phyloP scores from a whole-genome alignment of 2,113 vertebrate genomes.

The Notiomystis cincta region DNA sequence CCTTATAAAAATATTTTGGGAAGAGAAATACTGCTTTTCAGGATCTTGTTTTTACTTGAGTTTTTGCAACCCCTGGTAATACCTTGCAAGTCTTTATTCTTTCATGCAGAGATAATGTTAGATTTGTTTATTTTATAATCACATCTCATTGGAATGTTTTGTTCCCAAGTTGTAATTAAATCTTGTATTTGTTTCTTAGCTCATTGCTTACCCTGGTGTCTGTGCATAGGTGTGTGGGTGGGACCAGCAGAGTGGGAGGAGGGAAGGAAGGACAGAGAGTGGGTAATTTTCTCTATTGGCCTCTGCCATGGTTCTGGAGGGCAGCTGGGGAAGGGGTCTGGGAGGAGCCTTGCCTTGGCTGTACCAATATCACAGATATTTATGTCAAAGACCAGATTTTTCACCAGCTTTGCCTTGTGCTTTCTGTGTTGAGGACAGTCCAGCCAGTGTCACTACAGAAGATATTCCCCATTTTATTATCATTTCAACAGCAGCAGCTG shows the following conservation, averaged over 20 bases:
- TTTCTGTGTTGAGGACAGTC: background rate
- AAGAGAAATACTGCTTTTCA: background rate
- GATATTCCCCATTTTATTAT: background rate
- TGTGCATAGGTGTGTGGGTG: background rate
- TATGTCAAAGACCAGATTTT: background rate
- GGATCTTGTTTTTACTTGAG: background rate
- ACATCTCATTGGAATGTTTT: background rate
- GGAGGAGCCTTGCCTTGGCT: background rate
- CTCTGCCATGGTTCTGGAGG: background rate
- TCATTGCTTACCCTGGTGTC: background rate
- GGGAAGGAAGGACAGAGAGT: background rate
- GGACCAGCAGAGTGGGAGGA: background rate
- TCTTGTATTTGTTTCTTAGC: background rate
- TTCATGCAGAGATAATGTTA: background rate
- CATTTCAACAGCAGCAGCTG: background rate
- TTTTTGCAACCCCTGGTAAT: background rate
- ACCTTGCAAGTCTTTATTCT: background rate
- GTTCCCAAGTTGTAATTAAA: background rate
- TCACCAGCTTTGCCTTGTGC: background rate
- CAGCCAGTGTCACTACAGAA: background rate
- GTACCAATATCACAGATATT: background rate
- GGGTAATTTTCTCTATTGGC: accelerated
- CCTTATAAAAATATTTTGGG: conserved; percentile 3
- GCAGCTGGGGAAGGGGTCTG: background rate
- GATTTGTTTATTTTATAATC: background rate